Evolutionary conservation across 2,797 vertebrate species (phyloP).

Genomic region (Lacerta bilineata): DNA sequence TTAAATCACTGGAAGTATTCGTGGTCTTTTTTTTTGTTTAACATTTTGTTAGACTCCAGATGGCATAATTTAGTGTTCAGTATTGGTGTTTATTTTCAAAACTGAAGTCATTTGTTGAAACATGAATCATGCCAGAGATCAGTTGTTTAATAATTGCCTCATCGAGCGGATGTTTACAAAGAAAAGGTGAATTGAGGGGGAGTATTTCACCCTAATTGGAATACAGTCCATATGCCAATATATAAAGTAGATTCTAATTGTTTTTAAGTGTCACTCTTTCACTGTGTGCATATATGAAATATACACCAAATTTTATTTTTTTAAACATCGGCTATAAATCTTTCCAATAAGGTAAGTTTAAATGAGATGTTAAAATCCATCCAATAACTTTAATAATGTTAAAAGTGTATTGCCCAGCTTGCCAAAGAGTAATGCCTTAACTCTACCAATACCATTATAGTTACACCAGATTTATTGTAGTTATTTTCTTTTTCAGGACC

Average conservation of each 20-base stretch:
- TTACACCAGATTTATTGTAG: slow-evolving; percentile 23
- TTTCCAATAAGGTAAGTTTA: background rate
- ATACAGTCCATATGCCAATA: background rate
- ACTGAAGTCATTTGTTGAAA: slow-evolving; percentile 71
- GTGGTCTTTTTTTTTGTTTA: slow-evolving; percentile 40
- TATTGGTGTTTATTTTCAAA: slow-evolving; percentile 65
- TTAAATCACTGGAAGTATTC: slow-evolving; percentile 14
- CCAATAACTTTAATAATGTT: slow-evolving; percentile 1
- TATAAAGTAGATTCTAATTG: fast-evolving
- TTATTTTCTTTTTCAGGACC: slow-evolving; percentile 82
- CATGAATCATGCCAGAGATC: slow-evolving; percentile 36
- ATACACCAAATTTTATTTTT: background rate
- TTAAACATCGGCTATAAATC: background rate
- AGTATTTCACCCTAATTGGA: slow-evolving; percentile 17
- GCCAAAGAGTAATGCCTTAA: background rate
- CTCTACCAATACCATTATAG: background rate
- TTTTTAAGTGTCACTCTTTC: fast-evolving
- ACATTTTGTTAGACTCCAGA: slow-evolving; percentile 51
- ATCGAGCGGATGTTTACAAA: slow-evolving; percentile 32
- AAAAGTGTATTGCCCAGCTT: background rate
- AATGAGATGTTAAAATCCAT: background rate
- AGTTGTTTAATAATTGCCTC: slow-evolving; percentile 49
- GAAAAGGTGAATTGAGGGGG: slow-evolving; percentile 34
- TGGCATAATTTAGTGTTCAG: slow-evolving; percentile 55
- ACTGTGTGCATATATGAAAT: background rate